Base-by-base conservation (phyloP, 2,888 invertebrate species). In the Dione vanillae region DNA sequence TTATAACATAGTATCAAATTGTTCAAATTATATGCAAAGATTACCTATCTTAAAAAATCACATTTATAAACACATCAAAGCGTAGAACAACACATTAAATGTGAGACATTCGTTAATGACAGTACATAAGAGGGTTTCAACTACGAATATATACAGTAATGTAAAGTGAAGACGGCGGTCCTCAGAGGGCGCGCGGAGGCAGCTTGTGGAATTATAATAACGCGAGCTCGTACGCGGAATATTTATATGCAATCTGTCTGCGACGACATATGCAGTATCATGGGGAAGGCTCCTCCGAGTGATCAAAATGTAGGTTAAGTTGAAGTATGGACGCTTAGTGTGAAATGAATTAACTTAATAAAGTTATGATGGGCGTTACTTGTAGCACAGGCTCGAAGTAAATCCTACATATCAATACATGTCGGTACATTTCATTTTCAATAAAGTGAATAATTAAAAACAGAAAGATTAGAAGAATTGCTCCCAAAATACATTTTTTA, bases 201-300 rank as follows among this genome's bases (percentile, higher is more conserved):
- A 20, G 41, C 2, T 59, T n/a, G 9, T n/a, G n/a, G 59, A 43
- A 43, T 43, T 43, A 59, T 59, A n/a, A n/a, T n/a, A 61, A 45
- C 27, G 59, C 59, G 59, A 61, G 43, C 43, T 61, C 43, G 0
- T 45, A 27, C 2, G 0, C 14, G 43, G 27, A 61, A 61, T 61
- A 45, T 61, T 61, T 20, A 61, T 45, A 61, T 43, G 59, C 20
- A 61, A 45, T 27, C 37, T 16, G 54, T 54, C 54, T 54, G 27
- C 35, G 27, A 27, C n/a, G 27, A n/a, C n/a, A 52, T 52, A 52
- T 14, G 12, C 9, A 16, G 14, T 19, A 41, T 58, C 9, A 40
- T 0, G 1, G 6, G 6, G 12, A 11, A 56, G n/a, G 56, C 40
- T 40, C 40, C 40, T 7, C 2, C 14, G 19, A 19, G 27, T 5